Base-by-base conservation (phyloP, 1,140 invertebrate species). In the Achroia grisella region DNA sequence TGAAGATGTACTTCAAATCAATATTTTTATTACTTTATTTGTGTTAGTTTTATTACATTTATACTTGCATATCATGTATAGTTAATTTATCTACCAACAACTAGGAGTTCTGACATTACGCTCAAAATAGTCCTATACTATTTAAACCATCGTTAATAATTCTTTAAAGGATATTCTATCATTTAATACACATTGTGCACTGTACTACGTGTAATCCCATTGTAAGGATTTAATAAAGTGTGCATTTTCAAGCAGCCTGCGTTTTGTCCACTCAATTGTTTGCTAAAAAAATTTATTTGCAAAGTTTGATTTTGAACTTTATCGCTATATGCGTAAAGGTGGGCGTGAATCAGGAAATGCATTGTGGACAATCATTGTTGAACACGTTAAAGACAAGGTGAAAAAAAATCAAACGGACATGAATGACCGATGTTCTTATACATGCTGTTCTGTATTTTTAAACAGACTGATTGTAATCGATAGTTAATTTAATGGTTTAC, bases 131-230 rank as follows among this genome's bases (percentile, higher is more conserved):
- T 17, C n/a, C 17, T n/a, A 2, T 13, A 2, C 8, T 23, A 44
- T 44, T 50, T 48, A 31, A 34, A 43, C 36, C 37, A 23, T 46
- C 45, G 55, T 59, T 59, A 51, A 66, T 67, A 64, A 64, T 57
- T 56, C 35, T 37, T 37, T n/a, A 56, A 58, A 59, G 42, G 49
- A 55, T 53, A 44, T 34, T 43, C 41, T 42, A 39, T 48, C 49
- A 54, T 53, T 46, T 50, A 30, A 53, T 31, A 44, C 44, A 47
- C 39, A 49, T 51, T 56, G 39, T 52, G 35, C 12, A 61, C 60
- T 68, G 47, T 50, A n/a, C n/a, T n/a, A 48, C 45, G 42, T 69
- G 55, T 66, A 70, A 63, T 57, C 51, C 65, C 49, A 61, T 74
- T 73, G 65, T 69, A 13, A 35, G 27, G 51, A 49, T 42, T 59